Evolutionary conservation across 2,888 invertebrate genomes (phyloP).

Genomic region (Masnerella sp.): DNA sequence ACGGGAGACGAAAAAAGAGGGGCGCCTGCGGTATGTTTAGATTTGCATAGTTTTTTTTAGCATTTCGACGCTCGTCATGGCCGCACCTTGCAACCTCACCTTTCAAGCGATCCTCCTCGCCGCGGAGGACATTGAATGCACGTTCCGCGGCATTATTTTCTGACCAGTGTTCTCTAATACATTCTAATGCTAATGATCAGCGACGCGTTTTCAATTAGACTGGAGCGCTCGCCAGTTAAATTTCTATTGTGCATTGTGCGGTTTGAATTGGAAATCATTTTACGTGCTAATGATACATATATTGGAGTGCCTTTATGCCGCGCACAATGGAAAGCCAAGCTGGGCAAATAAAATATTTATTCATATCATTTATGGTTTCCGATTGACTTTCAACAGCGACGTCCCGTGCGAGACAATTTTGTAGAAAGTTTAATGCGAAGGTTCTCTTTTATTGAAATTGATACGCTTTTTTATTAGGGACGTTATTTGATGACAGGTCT

Average conservation of each 20-base stretch:
- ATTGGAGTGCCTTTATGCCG: not conserved
- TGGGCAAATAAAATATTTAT: slow-evolving; percentile 15
- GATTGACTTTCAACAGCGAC: not conserved
- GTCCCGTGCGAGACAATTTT: too few species aligned
- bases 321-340: slow-evolving; percentile 11
- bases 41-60: slow-evolving; percentile 70
- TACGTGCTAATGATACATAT: slow-evolving; percentile 32
- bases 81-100: slow-evolving; percentile 62
- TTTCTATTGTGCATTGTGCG: slow-evolving; percentile 44
- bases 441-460: too few species aligned
- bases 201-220: slow-evolving; percentile 51
- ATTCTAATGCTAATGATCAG: slow-evolving; percentile 59
- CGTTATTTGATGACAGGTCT: too few species aligned
- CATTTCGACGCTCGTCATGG: slow-evolving; percentile 66
- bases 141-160: slow-evolving; percentile 33
- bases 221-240: slow-evolving; percentile 36
- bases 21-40: slow-evolving; percentile 57
- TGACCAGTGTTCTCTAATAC: slow-evolving; percentile 45
- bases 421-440: too few species aligned
- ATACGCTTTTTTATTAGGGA: too few species aligned
- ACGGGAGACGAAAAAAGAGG: slow-evolving; percentile 63
- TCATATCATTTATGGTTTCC: slow-evolving; percentile 1
- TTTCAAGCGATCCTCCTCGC: slow-evolving; percentile 49
- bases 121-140: slow-evolving; percentile 39
- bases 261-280: slow-evolving; percentile 36